These are phyloP conservation scores for Eospalax fontanierii DNA, from an alignment of 2,797 vertebrate genomes.

Conservation along the genomic window DNA sequence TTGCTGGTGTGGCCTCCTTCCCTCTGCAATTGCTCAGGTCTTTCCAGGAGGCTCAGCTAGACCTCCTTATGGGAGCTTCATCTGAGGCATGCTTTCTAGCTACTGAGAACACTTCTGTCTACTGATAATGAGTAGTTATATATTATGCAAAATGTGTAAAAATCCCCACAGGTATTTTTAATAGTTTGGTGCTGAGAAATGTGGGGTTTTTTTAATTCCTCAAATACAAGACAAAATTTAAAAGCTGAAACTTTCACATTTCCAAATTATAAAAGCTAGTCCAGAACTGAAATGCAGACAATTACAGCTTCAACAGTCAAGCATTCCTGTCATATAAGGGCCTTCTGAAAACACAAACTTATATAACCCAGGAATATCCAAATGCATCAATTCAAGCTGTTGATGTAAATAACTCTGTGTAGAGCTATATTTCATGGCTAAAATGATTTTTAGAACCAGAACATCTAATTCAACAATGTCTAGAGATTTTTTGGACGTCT, in stretches of 20 bases:
- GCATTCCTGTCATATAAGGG: constrained; percentile 18
- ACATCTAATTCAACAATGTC: constrained; percentile 49
- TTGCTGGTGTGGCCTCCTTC: background rate
- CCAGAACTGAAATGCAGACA: constrained; percentile 45
- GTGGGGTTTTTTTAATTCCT: constrained; percentile 53
- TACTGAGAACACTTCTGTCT: background rate
- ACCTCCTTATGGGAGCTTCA: background rate
- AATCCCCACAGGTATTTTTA: too few species aligned
- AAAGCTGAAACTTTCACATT: constrained; percentile 39
- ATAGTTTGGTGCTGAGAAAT: too few species aligned
- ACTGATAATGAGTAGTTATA: background rate
- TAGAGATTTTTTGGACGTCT: constrained; percentile 37
- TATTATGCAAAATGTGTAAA: background rate
- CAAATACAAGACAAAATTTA: constrained; percentile 52
- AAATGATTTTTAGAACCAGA: background rate
- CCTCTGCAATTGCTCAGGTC: background rate
- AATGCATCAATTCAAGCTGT: constrained; percentile 35
- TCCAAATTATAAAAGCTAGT: constrained; percentile 37
- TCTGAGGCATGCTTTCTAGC: background rate
- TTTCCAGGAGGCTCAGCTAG: too few species aligned
- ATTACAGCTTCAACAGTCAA: constrained; percentile 20
- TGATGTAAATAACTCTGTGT: constrained; percentile 14
- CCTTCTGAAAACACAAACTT: constrained; percentile 56
- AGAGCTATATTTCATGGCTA: constrained; percentile 42
- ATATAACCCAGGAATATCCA: constrained; percentile 39